A percentile compares a stretch with the other conserved stretches of the same genome.
Conservation (phyloP, 2,113 vertebrate species). For the Glaucidium brasilianum region DNA sequence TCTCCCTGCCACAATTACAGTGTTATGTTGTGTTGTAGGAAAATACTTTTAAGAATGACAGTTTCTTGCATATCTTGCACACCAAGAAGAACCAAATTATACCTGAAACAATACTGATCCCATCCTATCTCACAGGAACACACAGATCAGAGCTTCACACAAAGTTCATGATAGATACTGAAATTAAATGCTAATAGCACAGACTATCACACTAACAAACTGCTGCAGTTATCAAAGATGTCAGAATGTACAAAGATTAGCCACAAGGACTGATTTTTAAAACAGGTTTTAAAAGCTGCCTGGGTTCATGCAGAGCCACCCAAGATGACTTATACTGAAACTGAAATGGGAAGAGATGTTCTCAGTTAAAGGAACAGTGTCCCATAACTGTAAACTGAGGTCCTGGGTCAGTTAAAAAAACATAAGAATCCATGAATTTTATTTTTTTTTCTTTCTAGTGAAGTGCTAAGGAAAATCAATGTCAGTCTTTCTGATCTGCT, state of each 20-base stretch:
- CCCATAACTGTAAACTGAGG: background rate
- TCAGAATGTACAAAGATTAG: background rate
- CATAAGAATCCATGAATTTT: fast-evolving
- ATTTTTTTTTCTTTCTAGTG: background rate
- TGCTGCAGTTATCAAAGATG: background rate
- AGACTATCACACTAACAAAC: background rate
- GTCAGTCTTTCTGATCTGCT: background rate
- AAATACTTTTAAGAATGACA: background rate
- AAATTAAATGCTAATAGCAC: background rate
- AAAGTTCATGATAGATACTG: background rate
- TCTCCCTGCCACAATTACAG: background rate
- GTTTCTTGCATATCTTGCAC: background rate
- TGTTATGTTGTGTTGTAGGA: background rate
- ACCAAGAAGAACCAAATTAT: background rate
- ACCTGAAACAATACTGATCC: background rate
- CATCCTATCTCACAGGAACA: background rate
- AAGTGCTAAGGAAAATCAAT: background rate
- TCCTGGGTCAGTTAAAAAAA: background rate
- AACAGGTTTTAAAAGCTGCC: background rate
- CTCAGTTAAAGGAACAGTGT: background rate
- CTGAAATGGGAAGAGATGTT: background rate
- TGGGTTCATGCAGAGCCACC: background rate
- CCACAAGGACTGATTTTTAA: background rate
- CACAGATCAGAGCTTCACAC: background rate
- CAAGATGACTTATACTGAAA: background rate